phyloP scores from a whole-genome alignment of 2,797 vertebrate species.

The Adelosebastes latens region DNA sequence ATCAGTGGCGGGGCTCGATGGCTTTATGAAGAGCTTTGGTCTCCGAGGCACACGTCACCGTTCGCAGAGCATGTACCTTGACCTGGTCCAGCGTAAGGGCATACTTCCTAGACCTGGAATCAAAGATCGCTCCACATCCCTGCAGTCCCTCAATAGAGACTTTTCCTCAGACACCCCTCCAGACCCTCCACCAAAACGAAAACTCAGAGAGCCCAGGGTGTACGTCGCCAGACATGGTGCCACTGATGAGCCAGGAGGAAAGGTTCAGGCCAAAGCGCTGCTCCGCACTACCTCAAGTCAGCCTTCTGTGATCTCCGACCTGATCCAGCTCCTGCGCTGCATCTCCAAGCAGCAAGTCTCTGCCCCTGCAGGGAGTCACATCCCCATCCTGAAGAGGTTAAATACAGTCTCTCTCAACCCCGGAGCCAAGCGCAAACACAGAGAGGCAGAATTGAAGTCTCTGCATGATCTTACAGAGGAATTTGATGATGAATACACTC shows the following conservation, averaged over 20 bases:
- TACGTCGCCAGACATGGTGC: slow-evolving; percentile 13
- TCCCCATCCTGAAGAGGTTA: slow-evolving; percentile 74
- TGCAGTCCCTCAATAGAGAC: slow-evolving; percentile 75
- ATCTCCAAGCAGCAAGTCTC: slow-evolving; percentile 65
- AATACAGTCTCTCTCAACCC: not conserved
- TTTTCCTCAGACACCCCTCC: slow-evolving; percentile 28
- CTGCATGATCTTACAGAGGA: slow-evolving; percentile 80
- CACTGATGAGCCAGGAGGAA: slow-evolving; percentile 35
- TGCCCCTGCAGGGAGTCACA: slow-evolving; percentile 73
- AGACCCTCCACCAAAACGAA: slow-evolving; percentile 44
- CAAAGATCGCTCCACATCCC: slow-evolving; percentile 66
- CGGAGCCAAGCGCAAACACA: slow-evolving; percentile 34
- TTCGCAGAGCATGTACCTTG: slow-evolving; percentile 76
- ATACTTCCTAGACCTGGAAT: slow-evolving; percentile 46
- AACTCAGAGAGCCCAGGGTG: slow-evolving; percentile 42
- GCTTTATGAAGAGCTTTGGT: slow-evolving; percentile 45
- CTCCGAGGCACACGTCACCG: slow-evolving; percentile 35
- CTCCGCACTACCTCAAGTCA: slow-evolving; percentile 43
- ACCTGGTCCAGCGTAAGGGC: slow-evolving; percentile 73
- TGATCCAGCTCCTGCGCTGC: slow-evolving; percentile 77
- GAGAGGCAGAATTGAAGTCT: slow-evolving; percentile 62
- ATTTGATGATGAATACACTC: slow-evolving; percentile 82
- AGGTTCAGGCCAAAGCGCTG: slow-evolving; percentile 50
- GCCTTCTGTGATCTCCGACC: slow-evolving; percentile 74
- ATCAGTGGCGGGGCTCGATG: slow-evolving; percentile 30